Percentiles rank a stretch among this genome's conserved stretches.
Conservation (phyloP, 1,140 invertebrate genomes). For the Nasonia vitripennis region DNA sequence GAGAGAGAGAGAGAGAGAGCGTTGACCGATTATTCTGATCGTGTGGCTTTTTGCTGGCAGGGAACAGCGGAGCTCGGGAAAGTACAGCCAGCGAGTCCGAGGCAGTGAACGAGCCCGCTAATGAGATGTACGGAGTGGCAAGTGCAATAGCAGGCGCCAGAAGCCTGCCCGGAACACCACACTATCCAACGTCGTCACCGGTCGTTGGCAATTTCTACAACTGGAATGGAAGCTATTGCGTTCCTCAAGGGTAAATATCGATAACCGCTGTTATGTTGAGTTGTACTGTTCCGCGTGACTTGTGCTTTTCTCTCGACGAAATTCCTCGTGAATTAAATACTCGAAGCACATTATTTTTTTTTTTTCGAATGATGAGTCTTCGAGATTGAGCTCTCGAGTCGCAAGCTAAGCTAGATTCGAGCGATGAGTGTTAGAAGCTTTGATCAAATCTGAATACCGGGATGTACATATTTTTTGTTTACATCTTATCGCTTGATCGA, state of each 20-base stretch:
- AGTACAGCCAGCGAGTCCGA: slow-evolving; percentile 69
- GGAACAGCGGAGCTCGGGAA: slow-evolving; percentile 59
- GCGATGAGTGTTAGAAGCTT: slow-evolving; percentile 67
- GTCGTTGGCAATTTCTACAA: slow-evolving; percentile 65
- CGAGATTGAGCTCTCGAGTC: slow-evolving; percentile 73
- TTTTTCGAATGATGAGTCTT: slow-evolving; percentile 61
- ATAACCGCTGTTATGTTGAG: not conserved
- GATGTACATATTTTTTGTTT: too few species aligned
- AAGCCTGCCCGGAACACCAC: slow-evolving; percentile 69
- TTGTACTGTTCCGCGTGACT: not conserved
- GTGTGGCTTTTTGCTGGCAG: slow-evolving; percentile 52
- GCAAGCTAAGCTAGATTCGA: slow-evolving; percentile 69
- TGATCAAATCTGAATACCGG: slow-evolving; percentile 73
- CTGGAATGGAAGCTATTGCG: slow-evolving; percentile 68
- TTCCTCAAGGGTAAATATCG: slow-evolving; percentile 63
- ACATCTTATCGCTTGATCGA: too few species aligned
- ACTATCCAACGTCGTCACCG: slow-evolving; percentile 70
- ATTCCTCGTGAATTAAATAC: not conserved
- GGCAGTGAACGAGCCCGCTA: slow-evolving; percentile 64
- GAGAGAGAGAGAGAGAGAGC: too few species aligned
- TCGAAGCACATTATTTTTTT: not conserved
- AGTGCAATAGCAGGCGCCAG: slow-evolving; percentile 66
- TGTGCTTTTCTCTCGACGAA: not conserved
- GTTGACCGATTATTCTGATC: not conserved
- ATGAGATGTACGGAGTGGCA: slow-evolving; percentile 71